phyloP scores from a whole-genome alignment of 2,888 invertebrate species.

The Temnothorax rugatulus region DNA sequence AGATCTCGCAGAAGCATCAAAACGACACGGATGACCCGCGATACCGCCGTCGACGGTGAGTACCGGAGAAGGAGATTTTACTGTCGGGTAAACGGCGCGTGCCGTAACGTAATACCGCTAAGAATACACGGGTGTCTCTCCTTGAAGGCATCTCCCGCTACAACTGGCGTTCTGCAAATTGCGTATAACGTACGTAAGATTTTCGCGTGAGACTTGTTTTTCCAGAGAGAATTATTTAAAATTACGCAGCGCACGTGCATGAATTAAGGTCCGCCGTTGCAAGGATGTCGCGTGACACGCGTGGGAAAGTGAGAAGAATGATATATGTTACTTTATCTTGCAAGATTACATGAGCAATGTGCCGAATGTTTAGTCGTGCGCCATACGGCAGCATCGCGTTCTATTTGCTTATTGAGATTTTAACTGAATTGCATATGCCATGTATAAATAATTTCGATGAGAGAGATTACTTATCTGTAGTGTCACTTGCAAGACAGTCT shows the following conservation, averaged over 20 bases:
- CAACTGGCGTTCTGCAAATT: constrained; percentile 35
- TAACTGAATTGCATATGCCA: not conserved
- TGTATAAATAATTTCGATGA: not conserved
- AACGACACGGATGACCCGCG: constrained; percentile 33
- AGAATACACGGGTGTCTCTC: constrained; percentile 40
- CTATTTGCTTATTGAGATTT: not conserved
- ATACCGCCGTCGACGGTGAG: constrained; percentile 61
- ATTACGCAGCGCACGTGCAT: constrained; percentile 12
- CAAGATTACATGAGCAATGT: not conserved
- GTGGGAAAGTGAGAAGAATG: not conserved
- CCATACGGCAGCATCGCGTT: not conserved
- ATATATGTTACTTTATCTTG: not conserved
- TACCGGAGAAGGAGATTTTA: constrained; percentile 31
- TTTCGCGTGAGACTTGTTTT: constrained; percentile 22
- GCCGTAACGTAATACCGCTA: constrained; percentile 29
- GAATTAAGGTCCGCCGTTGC: not conserved
- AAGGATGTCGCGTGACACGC: not conserved
- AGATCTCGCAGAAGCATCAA: constrained; percentile 85
- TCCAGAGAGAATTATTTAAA: constrained; percentile 8
- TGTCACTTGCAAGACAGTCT: not conserved
- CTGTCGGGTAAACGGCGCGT: constrained; percentile 34
- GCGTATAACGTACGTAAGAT: constrained; percentile 15
- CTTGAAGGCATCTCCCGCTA: constrained; percentile 29
- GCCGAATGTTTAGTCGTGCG: not conserved
- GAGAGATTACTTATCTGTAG: not conserved